Percentiles rank a stretch among this genome's conserved stretches.
Evolutionary conservation across 2,888 invertebrate species (phyloP).

Genomic region (Hypolimnas misippus): DNA sequence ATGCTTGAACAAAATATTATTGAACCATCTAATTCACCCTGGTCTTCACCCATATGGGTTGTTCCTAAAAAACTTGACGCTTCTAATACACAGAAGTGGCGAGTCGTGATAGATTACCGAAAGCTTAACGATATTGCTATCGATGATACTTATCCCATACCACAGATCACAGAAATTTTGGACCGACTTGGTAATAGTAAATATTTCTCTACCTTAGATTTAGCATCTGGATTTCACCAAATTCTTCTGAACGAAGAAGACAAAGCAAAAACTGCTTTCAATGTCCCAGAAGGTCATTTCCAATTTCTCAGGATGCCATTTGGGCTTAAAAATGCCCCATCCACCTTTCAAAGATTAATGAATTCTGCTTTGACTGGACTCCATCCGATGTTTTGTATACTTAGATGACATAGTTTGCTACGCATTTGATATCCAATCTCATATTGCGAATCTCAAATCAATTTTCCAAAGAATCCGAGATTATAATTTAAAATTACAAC

Average conservation of each 20-base stretch:
- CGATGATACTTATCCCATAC: conserved; percentile 43
- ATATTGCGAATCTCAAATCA: background rate
- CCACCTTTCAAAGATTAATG: background rate
- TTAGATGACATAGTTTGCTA: background rate
- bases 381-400: background rate
- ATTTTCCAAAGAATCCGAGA: conserved; percentile 1
- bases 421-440: background rate
- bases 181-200: conserved; percentile 43
- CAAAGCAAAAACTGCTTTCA: no score
- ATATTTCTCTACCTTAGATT: conserved; percentile 31
- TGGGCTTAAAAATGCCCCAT: conserved; percentile 7
- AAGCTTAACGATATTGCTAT: conserved; percentile 44
- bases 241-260: conserved; percentile 5
- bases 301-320: background rate
- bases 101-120: conserved; percentile 20
- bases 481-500: background rate
- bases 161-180: conserved; percentile 46
- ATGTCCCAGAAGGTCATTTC: background rate
- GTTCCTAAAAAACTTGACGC: conserved; percentile 36
- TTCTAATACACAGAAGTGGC: conserved; percentile 38
- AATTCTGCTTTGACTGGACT: background rate
- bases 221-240: conserved; percentile 34
- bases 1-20: no score
- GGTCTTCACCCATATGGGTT: conserved; percentile 24
- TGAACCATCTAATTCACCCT: conserved; percentile 41